Evolutionary conservation across 2,113 vertebrate species (phyloP).

Genomic region (Beaufortia kweichowensis): DNA sequence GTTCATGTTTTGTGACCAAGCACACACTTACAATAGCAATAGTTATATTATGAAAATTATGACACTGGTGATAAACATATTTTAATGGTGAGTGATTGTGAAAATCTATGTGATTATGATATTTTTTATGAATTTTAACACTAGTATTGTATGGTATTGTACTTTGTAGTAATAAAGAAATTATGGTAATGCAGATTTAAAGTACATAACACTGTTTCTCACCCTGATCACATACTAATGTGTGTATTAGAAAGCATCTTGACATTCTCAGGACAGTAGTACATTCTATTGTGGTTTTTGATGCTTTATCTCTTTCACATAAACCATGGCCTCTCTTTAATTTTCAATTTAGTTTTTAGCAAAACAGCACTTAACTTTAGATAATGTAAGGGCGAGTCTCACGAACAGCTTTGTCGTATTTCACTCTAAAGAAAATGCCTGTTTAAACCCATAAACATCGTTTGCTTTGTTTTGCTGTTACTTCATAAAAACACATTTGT

Average conservation of each 20-base stretch:
- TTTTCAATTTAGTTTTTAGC: not conserved
- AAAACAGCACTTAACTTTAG: conserved; percentile 26
- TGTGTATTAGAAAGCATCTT: conserved; percentile 18
- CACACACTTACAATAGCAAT: conserved; percentile 14
- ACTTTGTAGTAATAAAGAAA: conserved; percentile 20
- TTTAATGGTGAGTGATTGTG: conserved; percentile 10
- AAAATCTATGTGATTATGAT: not conserved
- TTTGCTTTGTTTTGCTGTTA: not conserved
- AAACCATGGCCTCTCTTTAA: not conserved
- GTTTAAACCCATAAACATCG: too few species aligned
- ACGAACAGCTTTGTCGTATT: not conserved
- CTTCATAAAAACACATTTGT: not conserved
- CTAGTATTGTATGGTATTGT: conserved; percentile 13
- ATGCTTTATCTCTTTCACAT: not conserved
- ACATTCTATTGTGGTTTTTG: conserved; percentile 9
- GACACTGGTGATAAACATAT: conserved; percentile 14
- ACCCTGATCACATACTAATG: not conserved
- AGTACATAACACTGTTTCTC: conserved; percentile 2
- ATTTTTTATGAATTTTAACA: conserved; percentile 21
- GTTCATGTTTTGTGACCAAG: conserved; percentile 27
- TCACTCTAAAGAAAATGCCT: not conserved
- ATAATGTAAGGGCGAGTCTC: not conserved
- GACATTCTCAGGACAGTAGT: conserved; percentile 38
- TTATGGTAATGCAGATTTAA: not conserved
- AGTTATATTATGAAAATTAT: conserved; percentile 30